phyloP scores from a whole-genome alignment of 2,797 vertebrate species.

The Myripristis jacobus region DNA sequence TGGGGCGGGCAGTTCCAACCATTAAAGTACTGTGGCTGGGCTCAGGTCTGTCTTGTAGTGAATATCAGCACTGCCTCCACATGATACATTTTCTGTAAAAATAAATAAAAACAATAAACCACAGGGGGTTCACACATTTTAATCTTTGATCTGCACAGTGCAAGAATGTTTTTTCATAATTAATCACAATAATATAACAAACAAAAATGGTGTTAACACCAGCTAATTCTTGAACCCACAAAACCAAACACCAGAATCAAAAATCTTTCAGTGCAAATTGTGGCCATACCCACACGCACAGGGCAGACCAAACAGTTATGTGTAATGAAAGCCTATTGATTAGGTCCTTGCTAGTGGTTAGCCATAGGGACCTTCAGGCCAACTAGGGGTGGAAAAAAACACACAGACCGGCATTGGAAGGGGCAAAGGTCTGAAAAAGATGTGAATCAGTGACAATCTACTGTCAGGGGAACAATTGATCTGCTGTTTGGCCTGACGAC shows the following conservation, averaged over 20 bases:
- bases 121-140: background rate
- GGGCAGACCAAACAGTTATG: slow-evolving; percentile 71
- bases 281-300: slow-evolving; percentile 55
- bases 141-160: background rate
- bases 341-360: slow-evolving; percentile 66
- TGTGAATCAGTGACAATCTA: slow-evolving; percentile 79
- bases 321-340: slow-evolving; percentile 79
- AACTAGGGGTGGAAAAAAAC: slow-evolving; percentile 78
- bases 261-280: slow-evolving; percentile 25
- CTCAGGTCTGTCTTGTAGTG: slow-evolving; percentile 65
- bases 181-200: slow-evolving; percentile 1
- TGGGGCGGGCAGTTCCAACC: slow-evolving; percentile 80
- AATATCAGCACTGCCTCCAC: slow-evolving; percentile 51
- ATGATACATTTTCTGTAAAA: slow-evolving; percentile 64
- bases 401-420: slow-evolving; percentile 70
- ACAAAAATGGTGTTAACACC: background rate
- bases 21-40: slow-evolving; percentile 79
- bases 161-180: background rate
- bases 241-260: slow-evolving; percentile 20
- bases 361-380: slow-evolving; percentile 72
- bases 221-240: background rate
- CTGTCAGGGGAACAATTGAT: slow-evolving; percentile 83
- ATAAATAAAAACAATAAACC: slow-evolving; percentile 22
- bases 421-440: slow-evolving; percentile 78
- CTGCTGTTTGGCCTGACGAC: slow-evolving; percentile 76